Evolutionary conservation across 2,113 vertebrate species (phyloP), one percentile per base, ranked within the genome.

Genomic region (Peucedramus taeniatus): DNA sequence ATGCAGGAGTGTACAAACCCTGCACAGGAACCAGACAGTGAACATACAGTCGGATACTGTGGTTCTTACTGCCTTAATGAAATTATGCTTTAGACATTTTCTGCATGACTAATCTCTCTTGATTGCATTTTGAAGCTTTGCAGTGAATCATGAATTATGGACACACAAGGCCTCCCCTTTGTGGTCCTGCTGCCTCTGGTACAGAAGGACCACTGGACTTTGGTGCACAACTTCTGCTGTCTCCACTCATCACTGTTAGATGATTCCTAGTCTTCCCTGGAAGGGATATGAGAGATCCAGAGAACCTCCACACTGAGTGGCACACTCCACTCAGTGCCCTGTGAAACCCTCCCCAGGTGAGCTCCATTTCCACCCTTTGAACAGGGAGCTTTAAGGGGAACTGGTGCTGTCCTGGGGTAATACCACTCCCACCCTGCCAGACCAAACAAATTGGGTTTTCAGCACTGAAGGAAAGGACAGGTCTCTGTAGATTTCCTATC

Each of bases 1-100:
- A 6, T 5, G 39, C 77, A 87, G 69, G 9, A 89, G 11, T 10
- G 23, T 9, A 27, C 56, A 86, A 83, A 65, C 19, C 49, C 87
- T n/a, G 54, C 7, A 28, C 31, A 81, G 57, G 69, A 93, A 82
- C 66, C 66, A 92, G 75, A 60, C 57, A 72, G 42, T 9, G 53
- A 83, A 69, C 12, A 13, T 5, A 56, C 0, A 79, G 84, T 69
- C 3, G 0, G 31, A 30, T 68, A 53, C 22, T 44, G 30, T 31
- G n/a, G 26, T 56, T 87, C 80, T 44, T 30, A 31, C 81, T 42
- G 69, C 7, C 3, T 65, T 54, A 91, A 80, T 49, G 33, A 87
- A 94, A 87, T 95, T 93, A 82, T 47, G 50, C 56, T 68, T 93
- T 26, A 40, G 64, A 49, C 54, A 60, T 83, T 89, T 87, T 89